Evolutionary conservation across 2,888 invertebrate species (phyloP).

Genomic region (Watsonalla cultraria): DNA sequence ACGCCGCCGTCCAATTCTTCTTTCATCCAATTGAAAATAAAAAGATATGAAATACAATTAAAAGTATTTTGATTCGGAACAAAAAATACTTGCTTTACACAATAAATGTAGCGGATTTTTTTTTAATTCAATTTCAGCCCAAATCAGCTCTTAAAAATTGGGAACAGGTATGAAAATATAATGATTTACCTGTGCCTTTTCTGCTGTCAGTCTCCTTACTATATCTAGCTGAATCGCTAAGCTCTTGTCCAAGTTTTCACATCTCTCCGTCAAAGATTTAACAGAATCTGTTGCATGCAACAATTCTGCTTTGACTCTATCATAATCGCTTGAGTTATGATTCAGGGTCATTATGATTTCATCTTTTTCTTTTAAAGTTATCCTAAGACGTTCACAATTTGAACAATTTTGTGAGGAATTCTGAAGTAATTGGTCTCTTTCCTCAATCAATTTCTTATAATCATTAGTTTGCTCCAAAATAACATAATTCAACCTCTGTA

Average conservation of each 20-base stretch:
- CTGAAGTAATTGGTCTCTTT: conserved; percentile 42
- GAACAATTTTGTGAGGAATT: conserved; percentile 34
- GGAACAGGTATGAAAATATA: neutral
- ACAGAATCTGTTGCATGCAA: conserved; percentile 78
- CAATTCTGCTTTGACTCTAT: conserved; percentile 63
- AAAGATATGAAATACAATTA: too few relatives aligned
- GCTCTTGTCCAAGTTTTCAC: conserved; percentile 82
- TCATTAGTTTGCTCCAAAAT: conserved; percentile 73
- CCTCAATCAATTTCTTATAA: conserved; percentile 49
- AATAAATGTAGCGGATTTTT: too few relatives aligned
- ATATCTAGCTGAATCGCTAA: conserved; percentile 83
- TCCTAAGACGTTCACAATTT: conserved; percentile 47
- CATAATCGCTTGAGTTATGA: conserved; percentile 39
- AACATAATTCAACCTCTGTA: conserved; percentile 85
- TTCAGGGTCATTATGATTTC: conserved; percentile 53
- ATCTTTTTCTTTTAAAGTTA: conserved; percentile 58
- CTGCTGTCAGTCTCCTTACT: conserved; percentile 80
- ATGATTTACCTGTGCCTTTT: conserved; percentile 70
- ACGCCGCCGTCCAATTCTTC: too few relatives aligned
- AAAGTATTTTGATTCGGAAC: too few relatives aligned
- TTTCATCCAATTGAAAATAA: too few relatives aligned
- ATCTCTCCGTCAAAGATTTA: conserved; percentile 81
- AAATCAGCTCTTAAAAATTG: too few relatives aligned
- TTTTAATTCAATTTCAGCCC: too few relatives aligned
- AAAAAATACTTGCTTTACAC: too few relatives aligned